Base-by-base conservation (phyloP, 2,888 invertebrate species). In the Synergus itoensis region DNA sequence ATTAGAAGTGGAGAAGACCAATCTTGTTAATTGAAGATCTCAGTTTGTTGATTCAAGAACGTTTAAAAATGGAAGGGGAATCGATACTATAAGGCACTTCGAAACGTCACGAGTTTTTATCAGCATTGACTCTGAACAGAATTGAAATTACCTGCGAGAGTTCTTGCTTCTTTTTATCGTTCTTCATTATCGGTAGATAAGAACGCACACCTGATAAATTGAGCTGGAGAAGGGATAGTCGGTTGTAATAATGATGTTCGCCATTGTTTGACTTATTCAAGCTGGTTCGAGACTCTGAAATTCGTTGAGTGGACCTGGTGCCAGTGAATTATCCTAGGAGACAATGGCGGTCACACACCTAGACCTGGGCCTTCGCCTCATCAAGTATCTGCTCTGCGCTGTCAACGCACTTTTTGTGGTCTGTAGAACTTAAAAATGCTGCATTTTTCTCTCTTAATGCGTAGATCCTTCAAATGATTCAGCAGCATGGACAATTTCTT, bases 361-460 rank as follows among this genome's bases (percentile, higher is more conserved):
- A 92, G 94, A 84, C 92, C 93, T 91, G 92, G 94, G 94, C 78
- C 94, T 95, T 92, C 93, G 94, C 83, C 95, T 95, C 90, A 94
- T 95, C 88, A 95, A 95, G 88, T 95, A 95, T 87, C 93, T 95
- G 85, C 93, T 95, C 28, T 95, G 95, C 89, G 92, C 94, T n/a
- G 94, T 95, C 85, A 95, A 95, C 91, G 93, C 95, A 62, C 92
- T 95, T 83, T 94, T 95, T 90, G 94, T 95, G 94, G 95, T 95
- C 90, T 83, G 92, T 92, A 89, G 9, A 12, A n/a, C 5, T 53
- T 53, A 5, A 67, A 45, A 45, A 48, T 48, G n/a, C 28, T 28
- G 28, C 14, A 36, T 53, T 28, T 53, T 73, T 28, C 4, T 8
- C 16, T 8, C 8, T 16, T 36, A 67, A 4, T 67, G 43, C 69